Evolutionary conservation across 2,888 invertebrate species (phyloP).

Genomic region (Spatulosminthurus flaviceps): DNA sequence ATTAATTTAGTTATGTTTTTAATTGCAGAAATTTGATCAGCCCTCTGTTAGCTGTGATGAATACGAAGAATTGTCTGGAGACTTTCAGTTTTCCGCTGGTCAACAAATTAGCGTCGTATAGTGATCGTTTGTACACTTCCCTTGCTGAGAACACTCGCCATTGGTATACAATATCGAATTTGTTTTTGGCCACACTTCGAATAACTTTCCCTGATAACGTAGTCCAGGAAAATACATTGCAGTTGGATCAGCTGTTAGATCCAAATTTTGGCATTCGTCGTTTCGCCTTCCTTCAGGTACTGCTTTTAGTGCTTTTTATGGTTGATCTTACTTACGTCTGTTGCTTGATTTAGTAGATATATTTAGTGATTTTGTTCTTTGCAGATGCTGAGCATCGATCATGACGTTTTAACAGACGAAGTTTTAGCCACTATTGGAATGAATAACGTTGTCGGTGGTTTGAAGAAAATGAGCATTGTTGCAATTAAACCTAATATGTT

Average conservation of each 20-base stretch:
- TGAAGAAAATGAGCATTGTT: slow-evolving; percentile 57
- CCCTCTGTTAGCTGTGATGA: slow-evolving; percentile 55
- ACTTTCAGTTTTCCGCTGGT: slow-evolving; percentile 61
- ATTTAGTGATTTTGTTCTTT: background rate
- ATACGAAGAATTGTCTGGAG: slow-evolving; percentile 57
- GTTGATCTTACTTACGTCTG: background rate
- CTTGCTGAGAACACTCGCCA: slow-evolving; percentile 52
- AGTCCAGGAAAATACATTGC: slow-evolving; percentile 36
- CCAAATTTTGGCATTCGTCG: slow-evolving; percentile 31
- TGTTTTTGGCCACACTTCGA: slow-evolving; percentile 58
- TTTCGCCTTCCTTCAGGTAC: slow-evolving; percentile 38
- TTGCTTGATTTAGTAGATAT: background rate
- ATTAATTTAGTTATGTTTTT: too few relatives aligned
- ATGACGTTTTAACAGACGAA: slow-evolving; percentile 59
- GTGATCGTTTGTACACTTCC: slow-evolving; percentile 50
- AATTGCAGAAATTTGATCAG: slow-evolving; percentile 50
- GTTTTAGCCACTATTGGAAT: slow-evolving; percentile 55
- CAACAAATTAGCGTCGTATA: slow-evolving; percentile 54
- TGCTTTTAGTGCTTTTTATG: background rate
- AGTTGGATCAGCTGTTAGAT: slow-evolving; percentile 24
- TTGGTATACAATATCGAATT: slow-evolving; percentile 51
- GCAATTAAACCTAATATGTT: slow-evolving; percentile 54
- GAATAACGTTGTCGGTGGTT: slow-evolving; percentile 52
- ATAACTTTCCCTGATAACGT: slow-evolving; percentile 34
- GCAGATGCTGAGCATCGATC: slow-evolving; percentile 62